A percentile compares a stretch with the other conserved stretches of the same genome.
phyloP scores from a whole-genome alignment of 2,113 vertebrate genomes.

The Rhea americana region DNA sequence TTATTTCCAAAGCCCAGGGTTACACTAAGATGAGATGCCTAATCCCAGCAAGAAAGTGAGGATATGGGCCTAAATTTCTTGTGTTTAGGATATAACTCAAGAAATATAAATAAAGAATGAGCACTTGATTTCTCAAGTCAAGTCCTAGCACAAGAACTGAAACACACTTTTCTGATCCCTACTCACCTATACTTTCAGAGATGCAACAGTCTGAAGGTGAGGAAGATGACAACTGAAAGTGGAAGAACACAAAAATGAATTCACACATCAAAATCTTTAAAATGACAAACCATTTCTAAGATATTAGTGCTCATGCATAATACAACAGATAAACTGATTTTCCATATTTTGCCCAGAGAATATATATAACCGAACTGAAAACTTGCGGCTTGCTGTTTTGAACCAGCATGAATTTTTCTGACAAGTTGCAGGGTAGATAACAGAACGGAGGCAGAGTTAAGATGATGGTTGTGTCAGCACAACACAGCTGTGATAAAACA shows the following conservation, averaged over 20 bases:
- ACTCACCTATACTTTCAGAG: not conserved
- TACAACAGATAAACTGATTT: not conserved
- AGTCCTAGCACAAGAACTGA: not conserved
- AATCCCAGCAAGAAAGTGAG: not conserved
- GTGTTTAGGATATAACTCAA: not conserved
- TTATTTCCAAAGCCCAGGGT: not conserved
- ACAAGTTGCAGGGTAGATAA: not conserved
- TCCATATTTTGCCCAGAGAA: not conserved
- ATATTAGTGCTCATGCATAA: not conserved
- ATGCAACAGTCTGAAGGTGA: not conserved
- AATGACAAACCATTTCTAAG: not conserved
- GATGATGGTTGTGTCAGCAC: not conserved
- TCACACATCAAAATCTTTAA: not conserved
- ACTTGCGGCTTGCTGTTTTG: not conserved
- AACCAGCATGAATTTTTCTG: not conserved
- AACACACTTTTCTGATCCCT: not conserved
- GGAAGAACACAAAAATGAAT: not conserved
- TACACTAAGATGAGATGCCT: not conserved
- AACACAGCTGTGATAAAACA: not conserved
- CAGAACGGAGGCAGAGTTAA: not conserved
- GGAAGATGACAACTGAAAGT: not conserved
- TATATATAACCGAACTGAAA: not conserved
- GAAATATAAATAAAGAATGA: not conserved
- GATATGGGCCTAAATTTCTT: not conserved
- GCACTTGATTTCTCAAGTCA: not conserved